Base-by-base conservation (phyloP, 2,113 vertebrate species). In the Salvelinus sp. region DNA sequence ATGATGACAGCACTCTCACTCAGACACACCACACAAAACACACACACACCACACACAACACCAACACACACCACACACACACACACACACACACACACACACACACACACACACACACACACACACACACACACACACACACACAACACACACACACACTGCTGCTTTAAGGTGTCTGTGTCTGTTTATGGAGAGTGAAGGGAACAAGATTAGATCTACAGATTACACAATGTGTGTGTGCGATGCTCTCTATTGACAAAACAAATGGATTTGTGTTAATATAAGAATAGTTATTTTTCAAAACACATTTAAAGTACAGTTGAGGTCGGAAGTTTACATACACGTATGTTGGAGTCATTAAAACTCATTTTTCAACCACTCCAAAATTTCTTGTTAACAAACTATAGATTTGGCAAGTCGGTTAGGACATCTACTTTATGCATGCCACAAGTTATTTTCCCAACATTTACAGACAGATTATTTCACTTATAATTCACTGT, bases 11-110 rank as follows among this genome's bases (percentile, higher is more conserved):
- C 38, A 44, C 7, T 44, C 38, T 44, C 7, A 44, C 38, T 44
- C 9, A 44, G 38, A 44, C 0, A 44, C 38, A 44, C 33, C 85
- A 79, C 65, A 5, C 30, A 6, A n/a, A n/a, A n/a, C 30, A 81
- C 84, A 88, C 86, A 85, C 74, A 88, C 85, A 81, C 70, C 28
- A 38, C 33, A 22, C 70, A 71, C 48, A 38, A 14, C 70, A 58
- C 48, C n/a, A n/a, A 38, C 33, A 22, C 28, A 4, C 28, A 30
- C 28, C 74, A 88, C 85, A 81, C 70, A 30, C 28, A 44, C 38
- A 22, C 70, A 71, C 48, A 44, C 38, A 14, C 70, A 71, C 48
- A 44, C 38, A 22, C 28, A 30, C 30, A 30, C 30, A 6, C 30
- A 30, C 30, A 30, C 73, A 74, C 77, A 18, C 87, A 76, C 83